phyloP scores from a whole-genome alignment of 1,140 invertebrate genomes.

The Musca vetustissima region DNA sequence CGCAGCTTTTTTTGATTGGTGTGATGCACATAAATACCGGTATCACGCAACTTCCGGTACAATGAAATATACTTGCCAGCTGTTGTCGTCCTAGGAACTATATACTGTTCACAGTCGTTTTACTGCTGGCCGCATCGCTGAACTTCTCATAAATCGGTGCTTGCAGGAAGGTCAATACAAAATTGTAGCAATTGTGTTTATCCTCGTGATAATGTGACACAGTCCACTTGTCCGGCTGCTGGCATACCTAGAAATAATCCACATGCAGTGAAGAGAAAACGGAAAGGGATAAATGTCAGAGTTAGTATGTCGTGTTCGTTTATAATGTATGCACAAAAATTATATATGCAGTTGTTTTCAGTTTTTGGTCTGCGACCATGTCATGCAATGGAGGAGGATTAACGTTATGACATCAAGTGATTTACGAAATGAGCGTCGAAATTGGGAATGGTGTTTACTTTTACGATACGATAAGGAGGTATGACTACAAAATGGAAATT shows the following conservation, averaged over 20 bases:
- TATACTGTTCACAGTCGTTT: conserved; percentile 69
- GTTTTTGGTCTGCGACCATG: no score
- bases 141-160: conserved; percentile 65
- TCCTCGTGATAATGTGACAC: conserved; percentile 70
- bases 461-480: no score
- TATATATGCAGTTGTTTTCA: no score
- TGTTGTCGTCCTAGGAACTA: conserved; percentile 71
- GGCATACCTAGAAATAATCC: no score
- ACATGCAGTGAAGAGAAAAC: background rate
- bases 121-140: conserved; percentile 64
- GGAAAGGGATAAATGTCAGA: background rate
- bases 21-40: conserved; percentile 58
- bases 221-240: conserved; percentile 66
- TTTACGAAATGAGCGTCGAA: no score
- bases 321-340: no score
- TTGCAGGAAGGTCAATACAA: conserved; percentile 73
- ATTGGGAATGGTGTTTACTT: no score
- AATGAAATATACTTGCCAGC: conserved; percentile 81
- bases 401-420: no score
- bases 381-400: no score
- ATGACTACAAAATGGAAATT: no score
- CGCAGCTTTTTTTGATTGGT: conserved; percentile 15
- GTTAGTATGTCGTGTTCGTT: background rate
- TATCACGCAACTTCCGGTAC: conserved; percentile 67
- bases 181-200: conserved; percentile 77